Evolutionary conservation across 2,113 vertebrate species (phyloP), one percentile per base, ranked within the genome.

Genomic region (Phoxinus phoxinus): DNA sequence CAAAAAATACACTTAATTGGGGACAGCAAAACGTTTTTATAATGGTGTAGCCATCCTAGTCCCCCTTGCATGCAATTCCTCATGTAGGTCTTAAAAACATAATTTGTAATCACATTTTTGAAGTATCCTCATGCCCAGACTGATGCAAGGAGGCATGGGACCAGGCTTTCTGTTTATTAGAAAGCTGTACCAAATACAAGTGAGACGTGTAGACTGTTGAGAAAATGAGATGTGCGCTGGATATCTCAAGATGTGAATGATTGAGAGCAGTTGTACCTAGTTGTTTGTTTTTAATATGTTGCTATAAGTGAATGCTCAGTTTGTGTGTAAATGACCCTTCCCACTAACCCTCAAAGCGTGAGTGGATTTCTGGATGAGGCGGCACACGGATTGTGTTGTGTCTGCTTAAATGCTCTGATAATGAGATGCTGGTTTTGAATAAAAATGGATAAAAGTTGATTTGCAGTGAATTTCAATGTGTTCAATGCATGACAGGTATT

Each of bases 381-480:
- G 69, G 53, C 56, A 58, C 69, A 73, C 61, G 17, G 75, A 83
- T 63, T 80, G 76, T 61, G 61, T 21, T 72, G 11, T 61, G 75
- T 73, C 74, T 83, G 79, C 85, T 65, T 48, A 23, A 79, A 59
- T 76, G 78, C 81, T 77, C 35, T 86, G 84, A 59, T 79, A 67
- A 58, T 83, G 81, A 86, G 63, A 51, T 88, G 35, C 84, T 84
- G 85, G 81, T 88, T 88, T 88, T 80, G n/a, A 86, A 84, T 84
- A 80, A 88, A 88, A 86, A 67, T 58, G 63, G 63, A 41, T 41
- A 41, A 59, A 75, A 59, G 2, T 81, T 75, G 85, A 88, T 35
- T 58, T 25, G 59, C 41, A 11, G 37, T 86, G 41, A 13, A 19
- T 58, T 82, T 32, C 44, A 41, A 10, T 30, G n/a, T 21, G 17